Percentiles rank a stretch among this genome's conserved stretches.
These are phyloP conservation scores for Clivina fossor DNA, from an alignment of 2,888 invertebrate species.

Conservation along the genomic window DNA sequence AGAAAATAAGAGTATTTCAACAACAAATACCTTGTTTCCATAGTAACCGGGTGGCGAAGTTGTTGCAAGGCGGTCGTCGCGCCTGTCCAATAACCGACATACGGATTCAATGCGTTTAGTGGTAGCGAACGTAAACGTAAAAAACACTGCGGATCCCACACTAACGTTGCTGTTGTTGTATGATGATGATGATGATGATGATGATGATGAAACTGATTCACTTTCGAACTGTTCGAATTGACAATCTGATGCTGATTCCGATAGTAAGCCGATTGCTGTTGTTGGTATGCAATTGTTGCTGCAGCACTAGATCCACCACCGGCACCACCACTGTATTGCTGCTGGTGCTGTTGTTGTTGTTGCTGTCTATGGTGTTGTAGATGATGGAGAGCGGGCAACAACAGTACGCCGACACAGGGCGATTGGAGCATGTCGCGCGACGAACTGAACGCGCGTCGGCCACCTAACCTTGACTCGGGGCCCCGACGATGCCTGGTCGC, in stretches of 20 bases:
- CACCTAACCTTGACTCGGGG: conserved; percentile 54
- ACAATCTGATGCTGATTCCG: conserved; percentile 8
- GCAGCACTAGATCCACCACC: conserved; percentile 42
- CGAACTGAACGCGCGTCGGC: conserved; percentile 51
- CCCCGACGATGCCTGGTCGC: conserved; percentile 52
- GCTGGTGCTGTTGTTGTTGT: conserved; percentile 20
- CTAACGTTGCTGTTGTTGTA: too few species aligned
- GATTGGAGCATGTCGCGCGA: conserved; percentile 56
- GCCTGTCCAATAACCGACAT: conserved; percentile 51
- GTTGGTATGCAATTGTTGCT: too few species aligned
- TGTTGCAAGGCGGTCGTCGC: conserved; percentile 33
- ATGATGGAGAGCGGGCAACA: conserved; percentile 60
- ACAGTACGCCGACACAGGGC: conserved; percentile 57
- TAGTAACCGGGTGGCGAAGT: conserved; percentile 42
- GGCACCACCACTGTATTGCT: too few species aligned
- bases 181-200: too few species aligned
- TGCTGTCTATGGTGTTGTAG: conserved; percentile 46
- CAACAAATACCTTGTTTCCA: conserved; percentile 50
- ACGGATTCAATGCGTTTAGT: conserved; percentile 47
- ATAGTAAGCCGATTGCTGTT: too few species aligned
- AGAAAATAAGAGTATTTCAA: not conserved
- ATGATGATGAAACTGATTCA: conserved; percentile 46
- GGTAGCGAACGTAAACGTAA: conserved; percentile 48
- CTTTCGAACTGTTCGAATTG: not conserved
- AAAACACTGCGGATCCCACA: conserved; percentile 51